These are phyloP conservation scores for Dryobotodes eremita DNA, from an alignment of 2,888 invertebrate genomes.

Conservation along the genomic window DNA sequence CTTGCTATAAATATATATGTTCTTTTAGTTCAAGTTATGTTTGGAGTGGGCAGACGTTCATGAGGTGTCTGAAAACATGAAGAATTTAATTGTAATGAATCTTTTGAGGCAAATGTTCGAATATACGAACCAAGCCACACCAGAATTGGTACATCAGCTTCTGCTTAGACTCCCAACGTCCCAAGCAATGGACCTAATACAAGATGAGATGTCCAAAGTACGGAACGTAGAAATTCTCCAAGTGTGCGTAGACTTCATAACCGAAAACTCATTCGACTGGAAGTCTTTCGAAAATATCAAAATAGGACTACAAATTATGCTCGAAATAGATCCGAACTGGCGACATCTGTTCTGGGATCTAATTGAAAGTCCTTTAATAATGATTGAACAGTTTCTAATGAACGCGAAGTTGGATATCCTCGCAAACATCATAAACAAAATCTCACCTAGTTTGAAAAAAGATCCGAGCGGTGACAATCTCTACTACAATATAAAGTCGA, in stretches of 20 bases:
- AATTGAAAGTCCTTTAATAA: conserved; percentile 93
- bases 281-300: conserved; percentile 91
- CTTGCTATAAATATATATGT: neutral
- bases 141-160: conserved; percentile 88
- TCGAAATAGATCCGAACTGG: conserved; percentile 90
- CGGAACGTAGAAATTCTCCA: conserved; percentile 92
- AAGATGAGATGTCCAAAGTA: conserved; percentile 91
- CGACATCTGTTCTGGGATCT: conserved; percentile 92
- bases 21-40: conserved; percentile 91
- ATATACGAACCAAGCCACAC: conserved; percentile 86
- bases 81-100: conserved; percentile 89
- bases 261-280: conserved; percentile 87
- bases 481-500: conserved; percentile 91
- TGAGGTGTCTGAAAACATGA: conserved; percentile 90
- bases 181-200: conserved; percentile 92
- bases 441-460: conserved; percentile 85
- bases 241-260: conserved; percentile 92
- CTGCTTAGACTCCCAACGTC: conserved; percentile 91
- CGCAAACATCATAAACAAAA: conserved; percentile 91
- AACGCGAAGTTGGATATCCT: conserved; percentile 94
- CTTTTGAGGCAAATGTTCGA: conserved; percentile 91
- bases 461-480: conserved; percentile 89
- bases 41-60: conserved; percentile 93
- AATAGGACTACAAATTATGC: conserved; percentile 93
- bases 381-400: conserved; percentile 97